These are phyloP conservation scores for Eilema sororculum DNA, from an alignment of 2,888 invertebrate genomes.

Conservation along the genomic window DNA sequence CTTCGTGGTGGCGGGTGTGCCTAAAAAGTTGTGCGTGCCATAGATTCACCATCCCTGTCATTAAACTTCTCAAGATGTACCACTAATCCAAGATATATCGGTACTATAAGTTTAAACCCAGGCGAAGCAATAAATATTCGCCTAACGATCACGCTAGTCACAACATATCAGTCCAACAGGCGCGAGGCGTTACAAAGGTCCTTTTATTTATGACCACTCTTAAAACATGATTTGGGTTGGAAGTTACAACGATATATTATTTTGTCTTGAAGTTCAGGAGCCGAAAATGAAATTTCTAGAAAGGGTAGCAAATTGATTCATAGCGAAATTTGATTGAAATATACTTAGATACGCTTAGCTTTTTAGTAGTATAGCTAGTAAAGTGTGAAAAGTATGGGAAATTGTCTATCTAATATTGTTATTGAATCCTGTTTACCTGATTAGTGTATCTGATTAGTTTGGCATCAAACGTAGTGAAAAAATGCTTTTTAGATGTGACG, in stretches of 20 bases:
- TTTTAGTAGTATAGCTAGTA: too few relatives aligned
- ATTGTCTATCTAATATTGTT: too few relatives aligned
- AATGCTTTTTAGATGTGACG: too few relatives aligned
- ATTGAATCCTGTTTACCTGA: too few relatives aligned
- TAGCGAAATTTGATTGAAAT: neutral
- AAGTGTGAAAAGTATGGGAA: too few relatives aligned
- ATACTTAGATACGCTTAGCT: too few relatives aligned
- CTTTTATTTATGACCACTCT: conserved; percentile 14
- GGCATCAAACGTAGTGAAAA: too few relatives aligned
- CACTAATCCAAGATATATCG: neutral
- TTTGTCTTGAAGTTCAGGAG: neutral
- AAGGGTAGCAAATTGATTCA: neutral
- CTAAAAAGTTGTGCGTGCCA: too few relatives aligned
- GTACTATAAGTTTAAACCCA: conserved; percentile 1
- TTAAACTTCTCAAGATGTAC: neutral
- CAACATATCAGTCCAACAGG: conserved; percentile 18
- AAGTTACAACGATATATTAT: conserved; percentile 3
- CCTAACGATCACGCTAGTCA: conserved; percentile 18
- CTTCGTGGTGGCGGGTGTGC: too few relatives aligned
- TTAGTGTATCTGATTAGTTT: too few relatives aligned
- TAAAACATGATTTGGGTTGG: conserved; percentile 23
- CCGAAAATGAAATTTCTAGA: neutral
- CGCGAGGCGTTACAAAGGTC: conserved; percentile 17
- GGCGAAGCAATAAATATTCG: conserved; percentile 17
- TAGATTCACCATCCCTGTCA: too few relatives aligned